Percentiles rank a stretch among this genome's conserved stretches.
Conservation (phyloP, 2,113 vertebrate species). For the Alexandromys fortis region DNA sequence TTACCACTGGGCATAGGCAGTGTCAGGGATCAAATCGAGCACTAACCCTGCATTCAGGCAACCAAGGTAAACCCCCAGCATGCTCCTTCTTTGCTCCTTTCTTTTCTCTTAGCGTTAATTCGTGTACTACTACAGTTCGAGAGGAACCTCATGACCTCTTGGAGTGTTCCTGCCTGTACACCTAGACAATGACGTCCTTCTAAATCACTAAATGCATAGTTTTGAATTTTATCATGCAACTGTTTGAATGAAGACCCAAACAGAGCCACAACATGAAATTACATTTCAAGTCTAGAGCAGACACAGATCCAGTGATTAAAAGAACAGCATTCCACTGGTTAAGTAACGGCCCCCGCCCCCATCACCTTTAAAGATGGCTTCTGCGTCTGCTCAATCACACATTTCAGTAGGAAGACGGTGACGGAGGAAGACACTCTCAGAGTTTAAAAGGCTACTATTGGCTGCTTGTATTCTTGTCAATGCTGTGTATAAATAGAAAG, state of each 20-base stretch:
- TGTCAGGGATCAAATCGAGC: not conserved
- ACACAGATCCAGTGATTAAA: not conserved
- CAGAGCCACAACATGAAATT: conserved; percentile 12
- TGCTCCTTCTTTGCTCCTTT: not conserved
- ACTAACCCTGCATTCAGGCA: no score
- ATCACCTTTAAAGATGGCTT: not conserved
- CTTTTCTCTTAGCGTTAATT: conserved; percentile 54
- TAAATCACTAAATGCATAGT: not conserved
- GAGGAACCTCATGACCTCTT: not conserved
- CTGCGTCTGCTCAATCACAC: not conserved
- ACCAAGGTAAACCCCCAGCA: no score
- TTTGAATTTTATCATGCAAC: conserved; percentile 53
- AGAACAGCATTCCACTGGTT: not conserved
- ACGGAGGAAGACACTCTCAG: not conserved
- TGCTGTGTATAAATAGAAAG: not conserved
- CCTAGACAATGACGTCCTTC: conserved; percentile 3
- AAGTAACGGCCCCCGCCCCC: not conserved
- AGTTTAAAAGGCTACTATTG: conserved; percentile 27
- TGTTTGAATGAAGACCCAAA: conserved; percentile 11
- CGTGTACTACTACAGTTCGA: conserved; percentile 11
- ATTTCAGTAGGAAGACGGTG: not conserved
- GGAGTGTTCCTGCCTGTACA: not conserved
- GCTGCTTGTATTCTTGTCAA: not conserved
- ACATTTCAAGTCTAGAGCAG: conserved; percentile 26
- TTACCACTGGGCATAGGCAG: no score